Conservation (phyloP, 2,797 vertebrate genomes). For the Sebastes glaucus region DNA sequence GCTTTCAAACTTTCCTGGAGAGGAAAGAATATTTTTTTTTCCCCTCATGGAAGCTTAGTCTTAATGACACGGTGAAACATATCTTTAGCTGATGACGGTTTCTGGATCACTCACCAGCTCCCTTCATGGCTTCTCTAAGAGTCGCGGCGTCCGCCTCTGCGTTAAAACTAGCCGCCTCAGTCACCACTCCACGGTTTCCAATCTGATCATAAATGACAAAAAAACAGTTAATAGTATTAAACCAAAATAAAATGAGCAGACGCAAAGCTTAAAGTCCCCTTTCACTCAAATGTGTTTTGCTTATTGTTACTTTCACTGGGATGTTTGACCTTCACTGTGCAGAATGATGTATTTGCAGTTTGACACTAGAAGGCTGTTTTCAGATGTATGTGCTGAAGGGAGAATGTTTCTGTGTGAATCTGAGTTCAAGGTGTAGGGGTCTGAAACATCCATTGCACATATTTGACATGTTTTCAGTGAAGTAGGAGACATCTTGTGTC, state of each 20-base stretch:
- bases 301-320: not conserved
- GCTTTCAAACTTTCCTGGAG: slow-evolving; percentile 52
- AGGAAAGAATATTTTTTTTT: slow-evolving; percentile 1
- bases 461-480: not conserved
- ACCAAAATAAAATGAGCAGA: not conserved
- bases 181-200: slow-evolving; percentile 87
- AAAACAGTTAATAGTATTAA: not conserved
- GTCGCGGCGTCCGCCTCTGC: slow-evolving; percentile 85
- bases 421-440: not conserved
- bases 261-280: not conserved
- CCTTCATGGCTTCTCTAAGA: slow-evolving; percentile 93
- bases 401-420: not conserved
- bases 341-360: not conserved
- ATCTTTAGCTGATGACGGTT: slow-evolving; percentile 1
- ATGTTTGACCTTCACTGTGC: not conserved
- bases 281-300: not conserved
- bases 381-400: not conserved
- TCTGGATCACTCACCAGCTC: slow-evolving; percentile 85
- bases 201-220: slow-evolving; percentile 59
- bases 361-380: not conserved
- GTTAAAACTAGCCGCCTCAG: slow-evolving; percentile 85
- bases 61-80: not conserved
- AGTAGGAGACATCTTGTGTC: not conserved
- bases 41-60: not conserved
- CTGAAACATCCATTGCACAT: not conserved